Conservation (phyloP, 2,797 vertebrate genomes). For the Syncerus caffer region DNA sequence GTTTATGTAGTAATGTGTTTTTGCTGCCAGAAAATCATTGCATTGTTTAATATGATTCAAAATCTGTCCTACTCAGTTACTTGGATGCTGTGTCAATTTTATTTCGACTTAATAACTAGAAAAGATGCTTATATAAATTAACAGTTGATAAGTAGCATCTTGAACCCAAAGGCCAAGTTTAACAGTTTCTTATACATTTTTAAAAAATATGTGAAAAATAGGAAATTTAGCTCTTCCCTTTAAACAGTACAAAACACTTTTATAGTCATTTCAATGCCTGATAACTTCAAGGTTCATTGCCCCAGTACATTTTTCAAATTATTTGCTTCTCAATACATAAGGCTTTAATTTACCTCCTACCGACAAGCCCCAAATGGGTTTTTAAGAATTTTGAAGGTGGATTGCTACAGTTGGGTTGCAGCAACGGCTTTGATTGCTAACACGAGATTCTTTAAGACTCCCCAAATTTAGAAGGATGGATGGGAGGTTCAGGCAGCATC, state of each 20-base stretch:
- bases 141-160: constrained; percentile 24
- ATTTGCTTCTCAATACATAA: constrained; percentile 83
- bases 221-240: constrained; percentile 66
- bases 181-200: constrained; percentile 45
- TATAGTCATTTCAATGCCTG: constrained; percentile 76
- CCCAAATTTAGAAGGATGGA: constrained; percentile 54
- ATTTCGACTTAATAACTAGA: constrained; percentile 31
- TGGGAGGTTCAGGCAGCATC: constrained; percentile 56
- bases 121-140: constrained; percentile 26
- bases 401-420: constrained; percentile 62
- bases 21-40: constrained; percentile 20
- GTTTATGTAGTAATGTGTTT: background rate
- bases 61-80: background rate
- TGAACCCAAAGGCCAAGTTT: background rate
- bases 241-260: constrained; percentile 70
- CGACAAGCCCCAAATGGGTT: constrained; percentile 79
- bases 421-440: constrained; percentile 70
- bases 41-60: constrained; percentile 44
- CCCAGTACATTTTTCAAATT: constrained; percentile 85
- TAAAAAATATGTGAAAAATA: constrained; percentile 57
- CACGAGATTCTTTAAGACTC: constrained; percentile 70
- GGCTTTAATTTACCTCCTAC: constrained; percentile 85
- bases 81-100: constrained; percentile 1
- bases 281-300: constrained; percentile 84
- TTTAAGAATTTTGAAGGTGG: constrained; percentile 82